These are phyloP conservation scores for Dendroctonus valens DNA, from an alignment of 1,140 invertebrate species.

Conservation along the genomic window DNA sequence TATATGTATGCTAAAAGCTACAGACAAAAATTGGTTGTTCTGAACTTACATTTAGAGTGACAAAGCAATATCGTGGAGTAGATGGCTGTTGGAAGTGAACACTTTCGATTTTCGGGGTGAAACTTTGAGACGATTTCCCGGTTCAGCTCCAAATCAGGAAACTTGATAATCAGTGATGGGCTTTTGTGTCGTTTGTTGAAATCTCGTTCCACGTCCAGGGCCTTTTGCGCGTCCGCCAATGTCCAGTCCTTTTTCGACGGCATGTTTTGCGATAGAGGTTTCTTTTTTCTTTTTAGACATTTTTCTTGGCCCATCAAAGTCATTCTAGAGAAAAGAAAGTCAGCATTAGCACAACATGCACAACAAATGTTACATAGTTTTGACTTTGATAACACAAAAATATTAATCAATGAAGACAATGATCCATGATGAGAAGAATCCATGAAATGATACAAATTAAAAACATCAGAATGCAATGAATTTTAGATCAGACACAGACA, in stretches of 20 bases:
- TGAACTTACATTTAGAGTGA: slow-evolving; percentile 55
- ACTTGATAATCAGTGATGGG: slow-evolving; percentile 60
- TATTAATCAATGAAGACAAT: too few species aligned
- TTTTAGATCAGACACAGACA: too few species aligned
- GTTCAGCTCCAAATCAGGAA: slow-evolving; percentile 62
- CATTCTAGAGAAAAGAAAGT: slow-evolving; percentile 7
- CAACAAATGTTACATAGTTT: too few species aligned
- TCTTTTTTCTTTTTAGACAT: slow-evolving; percentile 46
- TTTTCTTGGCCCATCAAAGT: slow-evolving; percentile 33
- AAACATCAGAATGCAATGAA: too few species aligned
- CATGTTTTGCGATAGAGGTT: slow-evolving; percentile 43
- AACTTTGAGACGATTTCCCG: slow-evolving; percentile 58
- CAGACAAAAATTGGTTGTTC: not conserved
- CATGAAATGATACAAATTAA: too few species aligned
- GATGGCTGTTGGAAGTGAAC: slow-evolving; percentile 65
- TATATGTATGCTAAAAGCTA: not conserved
- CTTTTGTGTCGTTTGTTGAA: slow-evolving; percentile 55
- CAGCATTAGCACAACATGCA: too few species aligned
- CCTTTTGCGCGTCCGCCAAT: slow-evolving; percentile 57
- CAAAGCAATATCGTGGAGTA: slow-evolving; percentile 63
- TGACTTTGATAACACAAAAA: too few species aligned
- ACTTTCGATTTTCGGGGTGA: slow-evolving; percentile 60
- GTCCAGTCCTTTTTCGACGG: slow-evolving; percentile 52
- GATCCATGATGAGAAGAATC: too few species aligned
- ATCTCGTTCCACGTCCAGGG: slow-evolving; percentile 58